Evolutionary conservation across 2,888 invertebrate genomes (phyloP).

Genomic region (Zaprionus lineosus): DNA sequence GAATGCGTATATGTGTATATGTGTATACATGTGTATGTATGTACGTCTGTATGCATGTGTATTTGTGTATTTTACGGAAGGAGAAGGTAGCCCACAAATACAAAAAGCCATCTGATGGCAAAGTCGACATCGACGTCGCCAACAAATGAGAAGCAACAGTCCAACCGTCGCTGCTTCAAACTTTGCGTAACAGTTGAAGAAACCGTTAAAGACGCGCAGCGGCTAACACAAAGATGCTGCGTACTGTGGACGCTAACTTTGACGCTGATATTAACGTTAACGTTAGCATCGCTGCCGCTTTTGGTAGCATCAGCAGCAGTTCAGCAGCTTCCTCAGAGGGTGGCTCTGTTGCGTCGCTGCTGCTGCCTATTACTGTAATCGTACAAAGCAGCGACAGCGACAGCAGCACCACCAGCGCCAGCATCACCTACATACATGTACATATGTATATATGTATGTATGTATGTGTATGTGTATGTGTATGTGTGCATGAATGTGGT

Average conservation of each 20-base stretch:
- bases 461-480: too few species aligned
- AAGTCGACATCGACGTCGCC: slow-evolving; percentile 26
- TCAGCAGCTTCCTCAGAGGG: slow-evolving; percentile 30
- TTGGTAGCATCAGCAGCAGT: slow-evolving; percentile 18
- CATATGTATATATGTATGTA: too few species aligned
- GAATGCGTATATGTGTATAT: neutral
- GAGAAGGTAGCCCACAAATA: slow-evolving; percentile 9
- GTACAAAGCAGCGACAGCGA: slow-evolving; percentile 24
- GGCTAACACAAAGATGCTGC: slow-evolving; percentile 7
- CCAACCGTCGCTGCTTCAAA: slow-evolving; percentile 16
- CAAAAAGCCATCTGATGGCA: neutral
- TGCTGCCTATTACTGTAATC: slow-evolving; percentile 49
- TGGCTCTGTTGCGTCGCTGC: slow-evolving; percentile 34
- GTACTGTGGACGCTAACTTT: neutral
- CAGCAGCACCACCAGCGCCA: slow-evolving; percentile 6
- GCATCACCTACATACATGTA: neutral
- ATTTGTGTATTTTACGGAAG: slow-evolving; percentile 1
- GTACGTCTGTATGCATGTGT: neutral
- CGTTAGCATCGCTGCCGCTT: neutral
- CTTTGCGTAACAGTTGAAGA: slow-evolving; percentile 50
- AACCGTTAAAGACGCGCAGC: slow-evolving; percentile 21
- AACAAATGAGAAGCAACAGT: slow-evolving; percentile 48
- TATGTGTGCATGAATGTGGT: too few species aligned
- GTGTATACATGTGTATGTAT: neutral
- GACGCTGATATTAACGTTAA: neutral